Evolutionary conservation across 2,113 vertebrate species (phyloP).

Genomic region (Zosterops pallidus): DNA sequence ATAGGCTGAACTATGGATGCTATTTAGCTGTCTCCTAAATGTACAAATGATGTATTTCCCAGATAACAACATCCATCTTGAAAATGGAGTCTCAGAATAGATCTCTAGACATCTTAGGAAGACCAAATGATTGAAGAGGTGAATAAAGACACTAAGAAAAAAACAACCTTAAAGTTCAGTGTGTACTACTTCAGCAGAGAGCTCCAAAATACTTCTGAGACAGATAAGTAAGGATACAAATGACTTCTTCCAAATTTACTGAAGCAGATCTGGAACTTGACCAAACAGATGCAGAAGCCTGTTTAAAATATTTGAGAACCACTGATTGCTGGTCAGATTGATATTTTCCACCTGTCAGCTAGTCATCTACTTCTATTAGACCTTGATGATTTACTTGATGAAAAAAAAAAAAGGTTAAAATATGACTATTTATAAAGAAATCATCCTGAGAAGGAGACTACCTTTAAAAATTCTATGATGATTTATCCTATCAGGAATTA

Average conservation of each 20-base stretch:
- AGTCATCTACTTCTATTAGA: not conserved
- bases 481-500: not conserved
- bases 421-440: not conserved
- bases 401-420: not conserved
- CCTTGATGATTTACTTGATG: not conserved
- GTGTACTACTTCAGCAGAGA: not conserved
- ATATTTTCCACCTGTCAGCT: not conserved
- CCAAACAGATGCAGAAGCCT: not conserved
- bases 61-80: constrained; percentile 41
- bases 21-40: constrained; percentile 23
- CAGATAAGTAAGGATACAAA: not conserved
- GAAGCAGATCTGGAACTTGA: not conserved
- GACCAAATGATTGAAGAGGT: constrained; percentile 37
- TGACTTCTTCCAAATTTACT: not conserved
- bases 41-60: constrained; percentile 46
- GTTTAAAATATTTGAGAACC: not conserved
- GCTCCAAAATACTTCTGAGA: not conserved
- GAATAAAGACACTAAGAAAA: constrained; percentile 14
- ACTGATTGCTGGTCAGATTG: accelerated
- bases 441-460: not conserved
- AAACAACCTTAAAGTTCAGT: not conserved
- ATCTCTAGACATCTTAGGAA: not conserved
- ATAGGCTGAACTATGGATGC: not conserved
- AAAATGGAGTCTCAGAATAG: constrained; percentile 6
- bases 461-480: not conserved